Evolutionary conservation across 2,113 vertebrate species (phyloP).

Genomic region (Oncorhynchus kisutch): DNA sequence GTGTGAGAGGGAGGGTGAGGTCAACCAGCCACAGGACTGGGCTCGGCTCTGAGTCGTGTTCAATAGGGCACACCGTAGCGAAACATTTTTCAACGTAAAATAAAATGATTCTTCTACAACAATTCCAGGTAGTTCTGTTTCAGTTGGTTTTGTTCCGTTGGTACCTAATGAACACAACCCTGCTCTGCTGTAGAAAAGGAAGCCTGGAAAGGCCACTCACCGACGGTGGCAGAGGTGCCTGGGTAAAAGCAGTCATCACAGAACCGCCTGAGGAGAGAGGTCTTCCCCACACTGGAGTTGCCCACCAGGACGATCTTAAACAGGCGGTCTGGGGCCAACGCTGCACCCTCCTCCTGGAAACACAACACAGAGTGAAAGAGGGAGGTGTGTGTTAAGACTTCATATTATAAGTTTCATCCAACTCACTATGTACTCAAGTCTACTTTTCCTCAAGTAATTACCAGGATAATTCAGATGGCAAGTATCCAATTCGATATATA

Average conservation of each 20-base stretch:
- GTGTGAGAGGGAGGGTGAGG: background rate
- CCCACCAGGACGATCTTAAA: conserved; percentile 92
- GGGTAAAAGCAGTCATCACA: conserved; percentile 81
- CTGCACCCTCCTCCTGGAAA: conserved; percentile 67
- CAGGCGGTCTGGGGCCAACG: conserved; percentile 76
- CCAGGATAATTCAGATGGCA: too few relatives aligned
- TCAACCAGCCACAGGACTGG: conserved; percentile 9
- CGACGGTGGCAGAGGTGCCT: conserved; percentile 84
- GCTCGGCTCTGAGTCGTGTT: too few relatives aligned
- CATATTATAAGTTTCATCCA: background rate
- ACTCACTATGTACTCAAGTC: too few relatives aligned
- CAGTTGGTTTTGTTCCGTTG: too few relatives aligned
- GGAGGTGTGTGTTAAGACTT: background rate
- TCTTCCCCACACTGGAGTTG: conserved; percentile 91
- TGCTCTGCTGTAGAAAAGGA: too few relatives aligned
- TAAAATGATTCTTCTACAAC: too few relatives aligned
- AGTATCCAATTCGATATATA: too few relatives aligned
- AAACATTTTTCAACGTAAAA: background rate
- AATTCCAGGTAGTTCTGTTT: background rate
- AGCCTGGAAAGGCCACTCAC: conserved; percentile 26
- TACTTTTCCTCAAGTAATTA: too few relatives aligned
- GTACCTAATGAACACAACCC: too few relatives aligned
- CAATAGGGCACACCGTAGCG: background rate
- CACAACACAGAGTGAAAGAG: background rate
- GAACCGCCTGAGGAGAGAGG: conserved; percentile 83